These are phyloP conservation scores for Ochlodes sylvanus DNA, from an alignment of 2,888 invertebrate species.

Conservation along the genomic window DNA sequence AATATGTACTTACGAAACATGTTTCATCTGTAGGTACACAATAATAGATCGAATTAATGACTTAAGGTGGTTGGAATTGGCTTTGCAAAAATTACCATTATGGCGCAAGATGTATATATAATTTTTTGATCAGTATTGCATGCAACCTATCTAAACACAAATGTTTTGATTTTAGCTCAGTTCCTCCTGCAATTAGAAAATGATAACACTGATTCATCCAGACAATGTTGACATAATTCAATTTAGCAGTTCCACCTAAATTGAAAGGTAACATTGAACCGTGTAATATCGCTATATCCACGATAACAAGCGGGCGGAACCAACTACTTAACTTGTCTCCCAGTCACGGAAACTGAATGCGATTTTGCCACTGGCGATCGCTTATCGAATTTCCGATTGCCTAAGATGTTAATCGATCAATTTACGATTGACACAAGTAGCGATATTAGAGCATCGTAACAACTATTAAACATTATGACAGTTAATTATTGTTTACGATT, in stretches of 20 bases:
- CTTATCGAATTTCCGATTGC: background rate
- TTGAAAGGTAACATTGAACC: conserved; percentile 1
- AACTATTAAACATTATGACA: too few species aligned
- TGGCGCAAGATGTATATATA: too few species aligned
- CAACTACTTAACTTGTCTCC: conserved; percentile 5
- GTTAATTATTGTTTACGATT: too few species aligned
- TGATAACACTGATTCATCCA: background rate
- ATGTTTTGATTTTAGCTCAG: too few species aligned
- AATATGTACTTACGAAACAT: too few species aligned
- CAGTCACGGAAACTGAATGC: conserved; percentile 5
- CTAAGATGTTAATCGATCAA: background rate
- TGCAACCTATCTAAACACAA: too few species aligned
- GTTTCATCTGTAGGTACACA: too few species aligned
- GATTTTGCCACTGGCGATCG: conserved; percentile 10
- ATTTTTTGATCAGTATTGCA: too few species aligned
- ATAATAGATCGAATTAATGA: too few species aligned
- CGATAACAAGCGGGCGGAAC: background rate
- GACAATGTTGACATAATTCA: background rate
- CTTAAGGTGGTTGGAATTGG: too few species aligned
- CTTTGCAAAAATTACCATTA: too few species aligned
- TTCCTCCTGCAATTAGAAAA: background rate
- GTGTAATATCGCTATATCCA: background rate
- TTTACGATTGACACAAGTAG: background rate
- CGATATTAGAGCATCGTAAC: background rate
- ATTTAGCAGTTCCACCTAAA: background rate